Evolutionary conservation across 2,797 vertebrate genomes (phyloP), one percentile per base, ranked within the genome.

Genomic region (Leptoclinus maculatus): DNA sequence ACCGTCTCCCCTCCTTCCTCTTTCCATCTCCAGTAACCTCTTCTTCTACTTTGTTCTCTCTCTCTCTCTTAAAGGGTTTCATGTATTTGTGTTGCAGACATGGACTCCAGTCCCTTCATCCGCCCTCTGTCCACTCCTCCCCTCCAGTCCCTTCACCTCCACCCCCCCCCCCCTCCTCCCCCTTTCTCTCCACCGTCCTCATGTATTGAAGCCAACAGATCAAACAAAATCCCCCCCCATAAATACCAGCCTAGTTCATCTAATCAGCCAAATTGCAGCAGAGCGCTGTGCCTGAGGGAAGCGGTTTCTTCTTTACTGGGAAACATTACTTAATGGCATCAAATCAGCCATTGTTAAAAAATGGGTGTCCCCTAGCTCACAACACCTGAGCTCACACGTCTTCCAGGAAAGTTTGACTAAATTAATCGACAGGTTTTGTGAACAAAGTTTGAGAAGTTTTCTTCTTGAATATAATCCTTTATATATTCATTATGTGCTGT

Each of bases 241-340:
- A 90, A 93, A 89, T 92, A 85, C 87, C 74, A 91, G 92, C 82
- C 83, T 58, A 76, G 78, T 84, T 85, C 79, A 66, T 84, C 90
- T 92, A 94, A 95, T 94, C 91, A 93, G 88, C 87, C 80, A 93
- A 91, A 94, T 91, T 92, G 89, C 87, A 69, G 83, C 83, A 79
- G 80, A 91, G 76, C 41, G 23, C 60, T 21, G 2, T 25, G 89
- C 89, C 89, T 65, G 39, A 71, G 71, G 89, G 78, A 64, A 53
- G 76, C 19, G 19, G 2, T 32, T 43, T 88, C 88, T 76, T 82
- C 79, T 83, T 76, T 72, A 72, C 82, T 88, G 79, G 88, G 88
- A 90, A 91, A 90, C 90, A 88, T 93, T 90, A 89, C 84, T 90
- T 89, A 90, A 90, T 87, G 85, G 78, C 83, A 85, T 83, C 77